Base-by-base conservation (phyloP, 2,797 vertebrate genomes). In the Anguilla marmorata region DNA sequence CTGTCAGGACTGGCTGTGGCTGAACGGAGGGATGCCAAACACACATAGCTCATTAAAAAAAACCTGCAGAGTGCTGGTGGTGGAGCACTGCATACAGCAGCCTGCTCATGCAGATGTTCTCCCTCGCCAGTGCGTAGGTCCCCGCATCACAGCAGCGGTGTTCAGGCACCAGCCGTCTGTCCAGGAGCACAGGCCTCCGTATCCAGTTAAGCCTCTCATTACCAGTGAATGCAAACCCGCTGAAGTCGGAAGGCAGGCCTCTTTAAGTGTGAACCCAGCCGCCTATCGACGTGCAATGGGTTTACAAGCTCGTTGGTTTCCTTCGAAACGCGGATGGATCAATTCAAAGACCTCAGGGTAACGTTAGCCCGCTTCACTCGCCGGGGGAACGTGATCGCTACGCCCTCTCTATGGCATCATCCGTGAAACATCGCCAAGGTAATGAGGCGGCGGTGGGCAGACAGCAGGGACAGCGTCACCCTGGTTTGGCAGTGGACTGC, bases 371-470 rank as follows among this genome's bases (percentile, higher is more conserved):
- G 24, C 3, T 37, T 19, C 45, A 21, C 84, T 24, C 84, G n/a
- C 16, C 2, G 16, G 19, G 58, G 52, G 14, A 12, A 27, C 12
- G 69, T 2, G 50, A 54, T 54, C 24, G 24, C 48, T n/a, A n/a
- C 4, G 16, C 27, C 63, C 37, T 27, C 41, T 30, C 48, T 74
- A 60, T 85, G 56, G 45, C 84, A 66, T 66, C 54, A 60, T 45
- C 56, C 85, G 19, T 74, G 85, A 87, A 82, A 86, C 8, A 66
- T 91, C 88, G 85, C 85, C 60, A 86, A 84, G 8, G 41, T 86
- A 52, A 87, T 87, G 82, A 83, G 86, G 12, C 82, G 74, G 76
- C 52, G 37, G 84, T 56, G 41, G 41, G 41, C 30, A 19, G 30
- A 0, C 63, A 9, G 24, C 66, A 27, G 41, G 5, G 82, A 87